Evolutionary conservation across 2,797 vertebrate species (phyloP), one percentile per base, ranked within the genome.

Genomic region (Smutsia temminckii): DNA sequence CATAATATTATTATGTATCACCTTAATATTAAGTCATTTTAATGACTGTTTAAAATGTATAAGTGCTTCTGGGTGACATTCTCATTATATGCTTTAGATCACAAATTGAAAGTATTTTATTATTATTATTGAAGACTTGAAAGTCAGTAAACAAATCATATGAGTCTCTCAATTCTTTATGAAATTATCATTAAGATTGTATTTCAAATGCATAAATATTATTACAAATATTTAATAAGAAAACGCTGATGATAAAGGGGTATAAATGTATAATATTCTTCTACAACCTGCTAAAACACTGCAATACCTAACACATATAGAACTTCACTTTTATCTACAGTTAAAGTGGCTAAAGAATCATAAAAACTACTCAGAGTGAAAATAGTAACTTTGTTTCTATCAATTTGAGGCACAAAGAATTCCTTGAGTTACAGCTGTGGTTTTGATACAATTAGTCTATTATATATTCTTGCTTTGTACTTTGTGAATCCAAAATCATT

Each of bases 211-310:
- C 6, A 85, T 23, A 90, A 87, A 83, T 61, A 95, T 69, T 85
- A 92, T 66, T 64, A 74, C 1, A 94, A 90, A 81, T 46, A 90
- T 74, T 95, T 81, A 95, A 78, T 94, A 89, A 86, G n/a, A 68
- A 87, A 83, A 66, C 6, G 91, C n/a, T 75, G 10, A 77, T 40
- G 27, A 75, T 53, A 80, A 27, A 92, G 13, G 21, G 5, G 16
- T n/a, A 61, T 74, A 92, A 89, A 78, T 92, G 81, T 93, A 78
- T 85, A 72, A 69, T 32, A 72, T 66, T 59, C 11, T 92, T 40
- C 16, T 59, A 93, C 6, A 81, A 69, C 16, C 4, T 89, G 40
- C 92, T 74, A 68, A 75, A 84, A 93, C 23, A 66, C 8, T 71
- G 13, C 83, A 4, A 75, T 77, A 80, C 61, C 57, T 87, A 55